Evolutionary conservation across 2,113 vertebrate species (phyloP), one percentile per base, ranked within the genome.

Genomic region (Takifugu flavidus): DNA sequence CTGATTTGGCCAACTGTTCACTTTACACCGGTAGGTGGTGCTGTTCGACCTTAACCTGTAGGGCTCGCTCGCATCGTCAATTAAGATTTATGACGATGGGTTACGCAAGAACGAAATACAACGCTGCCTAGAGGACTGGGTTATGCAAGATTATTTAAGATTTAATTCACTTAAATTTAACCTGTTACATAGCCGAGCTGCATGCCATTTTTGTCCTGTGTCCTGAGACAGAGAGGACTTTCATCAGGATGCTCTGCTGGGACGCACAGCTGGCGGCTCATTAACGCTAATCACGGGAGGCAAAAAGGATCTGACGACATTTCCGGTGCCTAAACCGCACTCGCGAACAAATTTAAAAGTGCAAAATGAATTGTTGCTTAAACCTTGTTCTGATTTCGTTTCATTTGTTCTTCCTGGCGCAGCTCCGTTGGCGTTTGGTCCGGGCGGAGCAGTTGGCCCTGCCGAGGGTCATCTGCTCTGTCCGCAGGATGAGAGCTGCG

Each of bases 261-360:
- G 0, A 29, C n/a, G 13, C 25, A 3, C 52, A 10, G 47, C 78
- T 20, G 26, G 75, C 65, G 11, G 52, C 25, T 5, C 12, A 83
- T 88, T 72, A 83, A 59, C 69, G 0, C 67, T 86, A 72, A 89
- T 89, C 82, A 68, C 59, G 56, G 78, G 82, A 63, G 45, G 56
- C 66, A 27, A 11, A 59, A 14, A 39, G 27, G 3, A 25, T 4
- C 14, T 11, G 52, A 31, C 4, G 27, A 2, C 26, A 4, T 31
- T 42, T 52, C 44, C 6, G 14, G 14, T 7, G 0, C 1, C n/a
- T 15, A 58, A 62, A 4, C 6, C 31, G 1, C 8, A 31, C 28
- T 0, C 20, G 12, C 1, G 1, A 13, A 69, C 20, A 68, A 14
- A 1, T 44, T 6, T 5, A 1, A 31, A 57, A 27, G 12, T 54